phyloP scores from a whole-genome alignment of 2,797 vertebrate species.

The Gymnothorax javanicus region DNA sequence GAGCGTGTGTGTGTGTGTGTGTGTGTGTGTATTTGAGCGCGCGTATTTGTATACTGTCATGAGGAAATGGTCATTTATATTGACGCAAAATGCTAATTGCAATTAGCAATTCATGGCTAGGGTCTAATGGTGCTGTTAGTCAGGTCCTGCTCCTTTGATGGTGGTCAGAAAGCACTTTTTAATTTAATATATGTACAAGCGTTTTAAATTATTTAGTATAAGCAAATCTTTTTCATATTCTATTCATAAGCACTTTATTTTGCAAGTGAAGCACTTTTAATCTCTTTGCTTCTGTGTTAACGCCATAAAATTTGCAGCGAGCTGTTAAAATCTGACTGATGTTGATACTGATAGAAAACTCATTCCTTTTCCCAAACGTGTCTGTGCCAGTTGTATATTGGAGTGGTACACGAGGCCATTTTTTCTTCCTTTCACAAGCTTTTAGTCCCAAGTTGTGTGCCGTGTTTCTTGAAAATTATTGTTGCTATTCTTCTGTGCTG shows the following conservation, averaged over 20 bases:
- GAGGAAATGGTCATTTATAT: constrained; percentile 6
- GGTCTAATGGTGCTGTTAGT: constrained; percentile 46
- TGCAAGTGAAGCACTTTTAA: neutral
- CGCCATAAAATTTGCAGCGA: neutral
- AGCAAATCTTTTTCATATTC: constrained; percentile 61
- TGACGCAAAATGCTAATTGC: constrained; percentile 31
- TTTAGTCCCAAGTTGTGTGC: too few species aligned
- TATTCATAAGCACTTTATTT: constrained; percentile 58
- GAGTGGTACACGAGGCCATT: neutral
- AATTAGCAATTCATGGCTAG: constrained; percentile 36
- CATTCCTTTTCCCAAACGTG: neutral
- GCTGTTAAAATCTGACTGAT: neutral
- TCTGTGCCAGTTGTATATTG: neutral
- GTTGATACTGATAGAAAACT: neutral
- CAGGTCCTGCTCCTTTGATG: constrained; percentile 38
- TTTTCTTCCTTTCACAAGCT: neutral
- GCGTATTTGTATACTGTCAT: neutral
- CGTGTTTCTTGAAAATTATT: neutral
- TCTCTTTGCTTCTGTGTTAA: neutral
- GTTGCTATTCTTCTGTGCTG: neutral
- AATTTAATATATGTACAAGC: too few species aligned
- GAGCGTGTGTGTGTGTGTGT: neutral
- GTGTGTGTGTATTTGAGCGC: neutral
- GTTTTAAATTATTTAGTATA: neutral
- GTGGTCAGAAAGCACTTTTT: constrained; percentile 25